Evolutionary conservation across 2,113 vertebrate species (phyloP).

Genomic region (Nicator chloris): DNA sequence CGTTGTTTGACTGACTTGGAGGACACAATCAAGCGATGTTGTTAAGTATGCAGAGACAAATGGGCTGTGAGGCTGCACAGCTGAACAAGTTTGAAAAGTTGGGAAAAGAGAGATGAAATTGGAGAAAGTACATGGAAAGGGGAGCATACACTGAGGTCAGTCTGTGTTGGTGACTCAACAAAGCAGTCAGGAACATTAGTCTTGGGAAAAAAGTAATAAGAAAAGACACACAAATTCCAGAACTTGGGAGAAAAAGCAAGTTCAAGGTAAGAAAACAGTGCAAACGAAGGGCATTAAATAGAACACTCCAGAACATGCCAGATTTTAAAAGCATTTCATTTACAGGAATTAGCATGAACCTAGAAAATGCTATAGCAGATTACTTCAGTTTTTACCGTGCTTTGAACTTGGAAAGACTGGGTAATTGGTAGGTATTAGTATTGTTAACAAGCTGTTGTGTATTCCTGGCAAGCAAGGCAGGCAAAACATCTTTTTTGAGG

Average conservation of each 20-base stretch:
- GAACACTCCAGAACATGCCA: background rate
- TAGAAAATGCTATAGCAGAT: background rate
- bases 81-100: background rate
- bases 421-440: slow-evolving; percentile 34
- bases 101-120: background rate
- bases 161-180: background rate
- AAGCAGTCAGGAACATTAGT: background rate
- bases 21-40: background rate
- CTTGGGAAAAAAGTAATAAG: fast-evolving
- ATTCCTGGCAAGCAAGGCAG: slow-evolving; percentile 13
- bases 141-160: background rate
- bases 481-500: background rate
- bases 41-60: background rate
- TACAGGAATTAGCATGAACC: background rate
- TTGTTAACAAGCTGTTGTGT: background rate
- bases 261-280: background rate
- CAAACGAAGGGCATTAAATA: background rate
- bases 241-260: background rate
- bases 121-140: background rate
- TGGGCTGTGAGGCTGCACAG: background rate
- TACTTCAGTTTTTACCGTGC: slow-evolving; percentile 17
- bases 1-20: background rate
- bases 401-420: slow-evolving; percentile 2
- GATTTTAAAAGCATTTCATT: background rate
- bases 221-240: background rate